Base-by-base conservation (phyloP, 2,888 invertebrate species). In the Habrosyne pyritoides region DNA sequence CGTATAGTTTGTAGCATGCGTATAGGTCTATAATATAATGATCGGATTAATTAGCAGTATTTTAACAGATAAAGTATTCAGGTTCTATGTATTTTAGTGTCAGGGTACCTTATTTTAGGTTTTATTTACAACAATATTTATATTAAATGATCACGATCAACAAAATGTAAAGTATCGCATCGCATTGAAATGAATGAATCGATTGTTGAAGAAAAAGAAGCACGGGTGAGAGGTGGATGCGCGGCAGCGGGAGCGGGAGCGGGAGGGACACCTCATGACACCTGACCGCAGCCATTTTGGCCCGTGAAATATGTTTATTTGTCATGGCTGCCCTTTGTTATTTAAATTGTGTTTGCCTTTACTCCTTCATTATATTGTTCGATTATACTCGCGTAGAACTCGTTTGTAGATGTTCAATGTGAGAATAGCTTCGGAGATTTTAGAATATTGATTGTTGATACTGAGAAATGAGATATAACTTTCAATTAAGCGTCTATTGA, bases 261-360 rank as follows among this genome's bases (percentile, higher is more conserved):
- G 75, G 76, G 76, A 77, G 77, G 79, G 77, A 76, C 74, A 74
- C 71, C 74, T 74, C 80, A 80, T 89, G 92, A 91, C 92, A 91
- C 89, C 89, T 91, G 92, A 92, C 91, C 92, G 90, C 86, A 89
- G 90, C 89, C 91, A 90, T 91, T 91, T 91, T 89, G 84, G 91
- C 84, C 88, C 87, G 86, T 91, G 91, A 92, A 91, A 92, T 91
- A 92, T 92, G 91, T 91, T 92, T 92, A 92, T 92, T 92, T 91
- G 92, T 91, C 90, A 86, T 89, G 86, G 86, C 79, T 85, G 83
- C 81, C 86, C 83, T 91, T 91, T 92, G 92, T 92, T 91, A 92
- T 92, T 91, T 87, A 91, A 92, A 92, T 92, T 84, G 84, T 91
- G 90, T 92, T 92, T 92, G 90, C 89, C 89, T 91, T 91, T 84